phyloP scores from a whole-genome alignment of 2,797 vertebrate genomes.

The Intellagama lesueurii region DNA sequence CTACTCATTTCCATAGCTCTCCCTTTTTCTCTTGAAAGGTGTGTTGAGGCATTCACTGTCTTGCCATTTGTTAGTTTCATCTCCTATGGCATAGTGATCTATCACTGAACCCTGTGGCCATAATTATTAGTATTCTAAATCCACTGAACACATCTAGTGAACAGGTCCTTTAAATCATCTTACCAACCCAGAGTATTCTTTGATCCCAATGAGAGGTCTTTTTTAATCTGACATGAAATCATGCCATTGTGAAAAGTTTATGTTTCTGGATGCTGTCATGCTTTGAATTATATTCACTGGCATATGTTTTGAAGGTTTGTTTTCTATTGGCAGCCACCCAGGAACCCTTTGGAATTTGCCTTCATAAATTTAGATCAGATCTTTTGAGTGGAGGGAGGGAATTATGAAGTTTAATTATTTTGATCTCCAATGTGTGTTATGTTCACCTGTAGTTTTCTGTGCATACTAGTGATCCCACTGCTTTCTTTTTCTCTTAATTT shows the following conservation, averaged over 20 bases:
- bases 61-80: slow-evolving; percentile 5
- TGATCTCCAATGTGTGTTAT: no score
- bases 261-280: slow-evolving; percentile 19
- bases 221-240: slow-evolving; percentile 49
- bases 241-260: slow-evolving; percentile 13
- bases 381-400: no score
- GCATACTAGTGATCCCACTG: no score
- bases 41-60: background rate
- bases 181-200: background rate
- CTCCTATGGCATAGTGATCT: background rate
- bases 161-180: background rate
- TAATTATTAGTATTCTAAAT: background rate
- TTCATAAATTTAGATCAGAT: no score
- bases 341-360: no score
- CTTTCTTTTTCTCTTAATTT: no score
- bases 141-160: slow-evolving; percentile 6
- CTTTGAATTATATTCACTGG: slow-evolving; percentile 23
- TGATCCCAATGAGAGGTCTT: background rate
- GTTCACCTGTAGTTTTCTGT: no score
- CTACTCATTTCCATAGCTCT: no score
- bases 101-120: background rate
- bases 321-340: no score
- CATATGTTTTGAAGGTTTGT: no score
- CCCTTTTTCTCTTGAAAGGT: background rate
- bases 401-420: no score